Evolutionary conservation across 37 sponge, comb jelly and placozoan species (phyloP).

Genomic region (Diacarnus erythraeanus): DNA sequence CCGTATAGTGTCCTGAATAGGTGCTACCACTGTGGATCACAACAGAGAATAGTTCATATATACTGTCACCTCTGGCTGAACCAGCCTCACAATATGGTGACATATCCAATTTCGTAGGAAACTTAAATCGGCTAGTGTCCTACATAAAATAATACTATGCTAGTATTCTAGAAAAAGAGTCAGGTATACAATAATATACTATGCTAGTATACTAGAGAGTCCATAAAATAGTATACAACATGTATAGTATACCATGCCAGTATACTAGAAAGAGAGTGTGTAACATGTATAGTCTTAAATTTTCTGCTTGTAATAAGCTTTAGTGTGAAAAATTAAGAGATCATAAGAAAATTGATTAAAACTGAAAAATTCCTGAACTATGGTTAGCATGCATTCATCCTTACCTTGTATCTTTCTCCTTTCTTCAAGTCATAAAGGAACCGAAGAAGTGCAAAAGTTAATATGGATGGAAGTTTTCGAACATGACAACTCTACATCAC

Average conservation of each 20-base stretch:
- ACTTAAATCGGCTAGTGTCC: slow-evolving; percentile 76
- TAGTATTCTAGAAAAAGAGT: not conserved
- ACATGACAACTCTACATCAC: slow-evolving; percentile 51
- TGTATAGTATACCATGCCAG: not conserved
- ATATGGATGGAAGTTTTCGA: slow-evolving; percentile 76
- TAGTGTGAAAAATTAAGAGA: too few species aligned
- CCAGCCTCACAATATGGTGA: slow-evolving; percentile 61
- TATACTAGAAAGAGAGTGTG: not conserved
- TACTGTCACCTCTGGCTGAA: not conserved
- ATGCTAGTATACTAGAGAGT: not conserved
- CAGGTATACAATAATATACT: too few species aligned
- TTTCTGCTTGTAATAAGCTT: too few species aligned
- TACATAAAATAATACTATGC: slow-evolving; percentile 5
- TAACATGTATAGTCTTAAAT: not conserved
- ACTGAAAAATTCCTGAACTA: not conserved
- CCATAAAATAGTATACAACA: not conserved
- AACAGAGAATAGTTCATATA: slow-evolving; percentile 91
- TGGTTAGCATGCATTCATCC: not conserved
- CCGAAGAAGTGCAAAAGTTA: slow-evolving; percentile 83
- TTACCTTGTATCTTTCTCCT: slow-evolving; percentile 85
- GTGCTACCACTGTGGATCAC: slow-evolving; percentile 94
- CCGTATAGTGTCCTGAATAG: slow-evolving; percentile 88
- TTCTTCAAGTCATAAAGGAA: slow-evolving; percentile 86
- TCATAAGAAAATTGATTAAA: not conserved
- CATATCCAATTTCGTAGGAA: slow-evolving; percentile 87